These are phyloP conservation scores for Sebastolobus alascanus DNA, from an alignment of 2,797 vertebrate genomes.

Conservation along the genomic window DNA sequence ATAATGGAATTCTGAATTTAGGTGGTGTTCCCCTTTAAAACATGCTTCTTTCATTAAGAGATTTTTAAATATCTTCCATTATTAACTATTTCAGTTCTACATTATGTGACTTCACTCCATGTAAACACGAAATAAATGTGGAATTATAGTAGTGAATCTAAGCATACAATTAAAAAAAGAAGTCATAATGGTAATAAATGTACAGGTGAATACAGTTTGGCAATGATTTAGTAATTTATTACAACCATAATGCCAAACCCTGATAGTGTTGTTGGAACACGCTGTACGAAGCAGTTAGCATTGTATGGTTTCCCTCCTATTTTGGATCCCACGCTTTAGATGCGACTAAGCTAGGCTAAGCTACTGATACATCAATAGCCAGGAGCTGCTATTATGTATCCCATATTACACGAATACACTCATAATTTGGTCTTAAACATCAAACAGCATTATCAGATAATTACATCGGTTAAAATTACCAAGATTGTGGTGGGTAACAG, in stretches of 20 bases:
- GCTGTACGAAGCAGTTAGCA: neutral
- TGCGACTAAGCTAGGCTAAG: neutral
- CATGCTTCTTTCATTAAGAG: neutral
- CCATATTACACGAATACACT: neutral
- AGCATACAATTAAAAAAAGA: neutral
- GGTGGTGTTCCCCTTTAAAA: too few relatives aligned
- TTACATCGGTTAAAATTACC: rapidly evolving
- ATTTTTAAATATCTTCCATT: neutral
- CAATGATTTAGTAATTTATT: neutral
- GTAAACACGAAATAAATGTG: neutral
- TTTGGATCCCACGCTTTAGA: constrained; percentile 18
- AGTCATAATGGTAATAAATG: neutral
- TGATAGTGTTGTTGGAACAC: neutral
- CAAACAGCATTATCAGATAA: rapidly evolving
- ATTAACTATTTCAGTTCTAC: neutral
- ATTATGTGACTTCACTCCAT: neutral
- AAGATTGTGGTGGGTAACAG: too few relatives aligned
- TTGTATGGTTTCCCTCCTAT: constrained; percentile 67
- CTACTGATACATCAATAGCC: neutral
- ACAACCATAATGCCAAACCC: neutral
- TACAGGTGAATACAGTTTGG: neutral
- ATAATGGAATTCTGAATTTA: too few relatives aligned
- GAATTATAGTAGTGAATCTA: neutral
- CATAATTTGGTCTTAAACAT: rapidly evolving
- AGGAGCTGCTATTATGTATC: rapidly evolving